Evolutionary conservation across 2,797 vertebrate genomes (phyloP).

Genomic region (Peromyscus eremicus): DNA sequence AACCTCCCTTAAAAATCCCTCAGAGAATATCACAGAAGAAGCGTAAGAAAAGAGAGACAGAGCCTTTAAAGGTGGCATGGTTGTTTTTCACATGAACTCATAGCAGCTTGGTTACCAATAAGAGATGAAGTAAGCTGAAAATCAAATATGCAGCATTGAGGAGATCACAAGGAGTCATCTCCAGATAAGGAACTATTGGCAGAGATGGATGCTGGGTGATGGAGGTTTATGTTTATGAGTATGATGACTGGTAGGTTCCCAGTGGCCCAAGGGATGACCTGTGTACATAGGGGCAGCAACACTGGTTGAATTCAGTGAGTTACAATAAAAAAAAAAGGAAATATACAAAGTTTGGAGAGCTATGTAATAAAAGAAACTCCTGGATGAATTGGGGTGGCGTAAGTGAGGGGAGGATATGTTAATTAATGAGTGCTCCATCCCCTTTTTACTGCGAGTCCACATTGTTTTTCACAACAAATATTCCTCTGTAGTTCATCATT

Average conservation of each 20-base stretch:
- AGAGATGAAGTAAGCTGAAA: not conserved
- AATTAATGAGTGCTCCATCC: too few relatives aligned
- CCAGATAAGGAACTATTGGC: not conserved
- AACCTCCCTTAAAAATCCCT: too few relatives aligned
- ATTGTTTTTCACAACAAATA: too few relatives aligned
- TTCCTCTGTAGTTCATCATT: too few relatives aligned
- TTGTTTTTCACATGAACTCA: not conserved
- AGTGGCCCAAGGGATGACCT: not conserved
- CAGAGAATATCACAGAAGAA: not conserved
- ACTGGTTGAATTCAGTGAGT: not conserved
- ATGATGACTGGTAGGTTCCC: not conserved
- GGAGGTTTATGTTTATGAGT: not conserved
- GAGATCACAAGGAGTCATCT: not conserved
- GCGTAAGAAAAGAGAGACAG: not conserved
- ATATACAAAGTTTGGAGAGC: not conserved
- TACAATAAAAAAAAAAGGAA: not conserved
- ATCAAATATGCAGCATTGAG: not conserved
- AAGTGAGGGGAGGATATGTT: not conserved
- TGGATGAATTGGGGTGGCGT: not conserved
- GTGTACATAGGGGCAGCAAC: not conserved
- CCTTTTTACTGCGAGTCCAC: too few relatives aligned
- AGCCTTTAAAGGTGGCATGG: not conserved
- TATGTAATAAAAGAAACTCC: not conserved
- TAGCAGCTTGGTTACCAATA: not conserved
- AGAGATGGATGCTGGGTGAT: not conserved